phyloP scores from a whole-genome alignment of 2,888 invertebrate genomes.

The Paralinhomoeus sp. region DNA sequence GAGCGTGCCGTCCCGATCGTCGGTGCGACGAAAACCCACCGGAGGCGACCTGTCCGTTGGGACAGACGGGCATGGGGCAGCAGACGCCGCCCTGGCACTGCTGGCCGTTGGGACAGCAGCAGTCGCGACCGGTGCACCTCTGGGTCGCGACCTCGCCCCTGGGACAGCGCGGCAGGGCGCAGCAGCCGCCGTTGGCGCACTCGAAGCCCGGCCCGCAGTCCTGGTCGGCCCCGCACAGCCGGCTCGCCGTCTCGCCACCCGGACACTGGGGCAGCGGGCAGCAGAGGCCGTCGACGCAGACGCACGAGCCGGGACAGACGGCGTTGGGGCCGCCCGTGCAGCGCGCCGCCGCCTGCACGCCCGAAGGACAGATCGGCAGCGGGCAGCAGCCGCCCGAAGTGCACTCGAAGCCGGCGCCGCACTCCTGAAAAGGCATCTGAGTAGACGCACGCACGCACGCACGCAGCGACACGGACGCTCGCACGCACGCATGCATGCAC shows the following conservation, averaged over 20 bases:
- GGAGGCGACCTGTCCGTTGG: slow-evolving; percentile 10
- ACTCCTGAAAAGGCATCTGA: too few relatives aligned
- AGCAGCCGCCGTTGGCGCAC: slow-evolving; percentile 16
- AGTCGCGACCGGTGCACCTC: neutral
- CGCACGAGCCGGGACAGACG: neutral
- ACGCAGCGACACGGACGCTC: too few relatives aligned
- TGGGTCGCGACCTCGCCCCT: slow-evolving; percentile 12
- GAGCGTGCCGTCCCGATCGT: too few relatives aligned
- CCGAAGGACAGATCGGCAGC: slow-evolving; percentile 8
- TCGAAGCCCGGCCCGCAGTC: slow-evolving; percentile 12
- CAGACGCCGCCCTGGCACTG: slow-evolving; percentile 8
- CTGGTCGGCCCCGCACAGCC: neutral
- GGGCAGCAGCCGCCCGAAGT: slow-evolving; percentile 1
- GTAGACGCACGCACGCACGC: too few relatives aligned
- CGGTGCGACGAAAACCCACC: too few relatives aligned
- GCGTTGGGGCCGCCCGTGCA: slow-evolving; percentile 2
- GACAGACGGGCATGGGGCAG: slow-evolving; percentile 18
- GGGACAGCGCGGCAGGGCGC: slow-evolving; percentile 17
- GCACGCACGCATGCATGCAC: too few relatives aligned
- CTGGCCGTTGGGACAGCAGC: neutral
- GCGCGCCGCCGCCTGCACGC: slow-evolving; percentile 10
- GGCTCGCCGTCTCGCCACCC: slow-evolving; percentile 6
- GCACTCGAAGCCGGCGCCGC: slow-evolving; percentile 12
- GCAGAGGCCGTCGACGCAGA: slow-evolving; percentile 14
- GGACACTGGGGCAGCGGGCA: slow-evolving; percentile 15